Conservation (phyloP, 2,797 vertebrate species). For the Semotilus atromaculatus region DNA sequence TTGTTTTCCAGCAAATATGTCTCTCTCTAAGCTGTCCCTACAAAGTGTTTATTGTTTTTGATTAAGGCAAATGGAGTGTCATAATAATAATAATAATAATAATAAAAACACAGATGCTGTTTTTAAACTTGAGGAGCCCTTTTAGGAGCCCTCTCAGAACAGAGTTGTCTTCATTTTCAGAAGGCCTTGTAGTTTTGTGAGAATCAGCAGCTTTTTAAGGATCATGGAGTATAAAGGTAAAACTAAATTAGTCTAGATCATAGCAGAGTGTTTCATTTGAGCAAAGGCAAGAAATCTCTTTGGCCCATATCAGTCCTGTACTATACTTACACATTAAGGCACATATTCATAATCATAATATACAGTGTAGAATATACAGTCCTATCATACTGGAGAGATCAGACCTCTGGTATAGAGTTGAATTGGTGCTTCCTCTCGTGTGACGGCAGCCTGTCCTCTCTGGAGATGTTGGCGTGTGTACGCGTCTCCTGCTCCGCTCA, state of each 20-base stretch:
- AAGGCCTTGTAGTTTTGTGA: neutral
- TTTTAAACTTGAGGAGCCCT: neutral
- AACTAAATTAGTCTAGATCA: neutral
- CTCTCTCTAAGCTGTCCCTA: neutral
- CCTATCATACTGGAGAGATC: neutral
- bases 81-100: neutral
- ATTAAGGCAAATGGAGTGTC: conserved; percentile 1
- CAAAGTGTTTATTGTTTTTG: neutral
- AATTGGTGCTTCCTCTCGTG: neutral
- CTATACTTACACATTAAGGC: conserved; percentile 31
- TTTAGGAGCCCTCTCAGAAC: neutral
- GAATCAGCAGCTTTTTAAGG: neutral
- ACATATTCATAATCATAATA: conserved; percentile 11
- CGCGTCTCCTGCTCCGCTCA: neutral
- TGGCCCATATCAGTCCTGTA: conserved; percentile 2
- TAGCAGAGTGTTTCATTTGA: neutral
- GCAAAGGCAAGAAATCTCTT: conserved; percentile 18
- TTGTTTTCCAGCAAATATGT: neutral
- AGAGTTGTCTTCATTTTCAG: neutral
- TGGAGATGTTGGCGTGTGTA: neutral
- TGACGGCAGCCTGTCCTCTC: neutral
- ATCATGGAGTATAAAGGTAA: conserved; percentile 31
- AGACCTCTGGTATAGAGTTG: conserved; percentile 10
- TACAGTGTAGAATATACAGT: too few species aligned
- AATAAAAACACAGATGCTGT: neutral